Evolutionary conservation across 2,888 invertebrate genomes (phyloP).

Genomic region (Corbicula japonica): DNA sequence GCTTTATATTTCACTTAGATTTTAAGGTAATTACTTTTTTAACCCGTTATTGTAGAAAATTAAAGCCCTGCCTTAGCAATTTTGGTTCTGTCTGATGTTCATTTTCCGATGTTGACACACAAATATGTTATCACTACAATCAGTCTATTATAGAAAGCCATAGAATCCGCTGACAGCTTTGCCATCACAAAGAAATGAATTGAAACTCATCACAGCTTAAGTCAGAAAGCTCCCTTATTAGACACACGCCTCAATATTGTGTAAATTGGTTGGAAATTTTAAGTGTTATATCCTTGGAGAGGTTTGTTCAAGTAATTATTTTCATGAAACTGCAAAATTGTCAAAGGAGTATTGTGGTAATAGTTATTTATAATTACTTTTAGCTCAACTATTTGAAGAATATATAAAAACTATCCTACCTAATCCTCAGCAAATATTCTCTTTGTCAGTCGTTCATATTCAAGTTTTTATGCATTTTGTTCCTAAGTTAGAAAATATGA

Average conservation of each 20-base stretch:
- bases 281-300: slow-evolving; percentile 45
- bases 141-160: slow-evolving; percentile 54
- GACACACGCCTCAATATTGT: slow-evolving; percentile 57
- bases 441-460: no score
- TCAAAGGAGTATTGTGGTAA: slow-evolving; percentile 30
- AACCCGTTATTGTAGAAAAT: no score
- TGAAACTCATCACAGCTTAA: slow-evolving; percentile 55
- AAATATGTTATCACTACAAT: slow-evolving; percentile 53
- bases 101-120: slow-evolving; percentile 56
- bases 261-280: slow-evolving; percentile 60
- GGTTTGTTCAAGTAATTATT: slow-evolving; percentile 64
- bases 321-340: slow-evolving; percentile 45
- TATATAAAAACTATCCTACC: not conserved
- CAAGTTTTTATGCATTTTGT: no score
- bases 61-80: no score
- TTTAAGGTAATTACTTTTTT: no score
- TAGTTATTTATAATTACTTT: no score
- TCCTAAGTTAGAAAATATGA: no score
- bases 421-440: no score
- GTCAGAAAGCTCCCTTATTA: slow-evolving; percentile 46
- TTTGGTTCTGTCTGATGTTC: no score
- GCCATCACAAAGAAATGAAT: slow-evolving; percentile 51
- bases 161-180: slow-evolving; percentile 48
- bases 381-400: not conserved
- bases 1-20: no score